These are phyloP conservation scores for Centropristis striata DNA, from an alignment of 2,113 vertebrate species.

Conservation along the genomic window DNA sequence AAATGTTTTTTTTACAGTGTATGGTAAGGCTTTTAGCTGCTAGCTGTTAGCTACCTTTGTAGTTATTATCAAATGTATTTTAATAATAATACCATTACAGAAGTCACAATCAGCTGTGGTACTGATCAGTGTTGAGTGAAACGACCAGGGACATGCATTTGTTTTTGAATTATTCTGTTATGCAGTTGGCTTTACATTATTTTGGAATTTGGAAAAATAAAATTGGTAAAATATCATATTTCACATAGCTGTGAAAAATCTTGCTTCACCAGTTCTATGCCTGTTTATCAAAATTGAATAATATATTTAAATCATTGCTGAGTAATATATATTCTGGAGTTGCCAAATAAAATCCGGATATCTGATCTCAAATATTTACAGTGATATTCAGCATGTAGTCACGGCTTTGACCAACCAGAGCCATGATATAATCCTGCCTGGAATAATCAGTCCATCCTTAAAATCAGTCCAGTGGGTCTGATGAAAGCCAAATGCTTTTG, in stretches of 20 bases:
- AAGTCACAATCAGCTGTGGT: background rate
- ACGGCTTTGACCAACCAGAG: background rate
- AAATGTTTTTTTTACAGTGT: too few species aligned
- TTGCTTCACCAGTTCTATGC: background rate
- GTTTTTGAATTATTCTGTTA: background rate
- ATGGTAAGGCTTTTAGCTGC: background rate
- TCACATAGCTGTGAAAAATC: background rate
- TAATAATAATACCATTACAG: background rate
- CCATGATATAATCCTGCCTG: conserved; percentile 33
- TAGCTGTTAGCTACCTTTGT: too few species aligned
- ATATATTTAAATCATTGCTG: background rate
- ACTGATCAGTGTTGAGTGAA: background rate
- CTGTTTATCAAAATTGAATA: background rate
- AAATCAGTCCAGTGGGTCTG: conserved; percentile 27
- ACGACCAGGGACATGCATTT: background rate
- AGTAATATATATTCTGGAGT: background rate
- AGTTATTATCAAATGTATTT: background rate
- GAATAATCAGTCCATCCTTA: conserved; percentile 32
- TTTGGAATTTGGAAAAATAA: background rate
- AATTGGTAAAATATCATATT: background rate
- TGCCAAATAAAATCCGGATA: background rate
- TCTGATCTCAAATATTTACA: background rate
- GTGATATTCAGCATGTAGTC: background rate
- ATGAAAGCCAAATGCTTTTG: conserved; percentile 57
- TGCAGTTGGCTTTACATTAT: background rate